These are phyloP conservation scores for Saguinus imperator DNA, from an alignment of 2,113 vertebrate species.

Conservation along the genomic window DNA sequence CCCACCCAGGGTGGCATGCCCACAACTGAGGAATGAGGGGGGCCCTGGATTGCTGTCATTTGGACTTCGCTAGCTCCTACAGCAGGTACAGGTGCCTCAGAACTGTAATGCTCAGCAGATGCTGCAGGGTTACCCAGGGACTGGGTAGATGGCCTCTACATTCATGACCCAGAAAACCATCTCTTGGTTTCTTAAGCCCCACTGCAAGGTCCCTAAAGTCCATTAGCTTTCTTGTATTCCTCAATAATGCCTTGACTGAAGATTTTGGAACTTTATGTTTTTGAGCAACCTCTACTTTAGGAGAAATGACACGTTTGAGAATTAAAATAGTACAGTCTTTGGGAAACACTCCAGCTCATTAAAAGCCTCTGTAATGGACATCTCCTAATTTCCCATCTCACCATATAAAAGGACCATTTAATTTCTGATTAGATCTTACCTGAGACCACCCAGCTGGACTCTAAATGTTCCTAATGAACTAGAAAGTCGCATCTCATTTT, in stretches of 20 bases:
- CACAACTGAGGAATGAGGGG: too few relatives aligned
- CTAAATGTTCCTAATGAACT: background rate
- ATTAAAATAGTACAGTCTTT: background rate
- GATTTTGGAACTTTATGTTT: background rate
- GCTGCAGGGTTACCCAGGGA: too few relatives aligned
- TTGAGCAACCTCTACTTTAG: background rate
- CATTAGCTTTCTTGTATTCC: background rate
- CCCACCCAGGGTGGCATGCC: rapidly evolving
- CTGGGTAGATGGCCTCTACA: too few relatives aligned
- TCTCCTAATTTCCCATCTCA: background rate
- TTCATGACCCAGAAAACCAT: background rate
- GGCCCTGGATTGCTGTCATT: background rate
- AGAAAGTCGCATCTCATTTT: background rate
- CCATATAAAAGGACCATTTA: background rate
- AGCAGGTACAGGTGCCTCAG: background rate
- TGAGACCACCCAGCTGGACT: background rate
- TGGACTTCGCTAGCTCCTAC: background rate
- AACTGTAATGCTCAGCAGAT: background rate
- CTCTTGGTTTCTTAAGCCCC: too few relatives aligned
- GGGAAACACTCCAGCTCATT: background rate
- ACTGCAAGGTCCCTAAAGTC: background rate
- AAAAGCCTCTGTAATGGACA: background rate
- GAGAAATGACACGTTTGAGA: background rate
- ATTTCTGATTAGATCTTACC: background rate
- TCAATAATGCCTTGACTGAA: background rate